A percentile compares a stretch with the other conserved stretches of the same genome.
Conservation (phyloP, 2,113 vertebrate genomes). For the Pholis gunnellus region DNA sequence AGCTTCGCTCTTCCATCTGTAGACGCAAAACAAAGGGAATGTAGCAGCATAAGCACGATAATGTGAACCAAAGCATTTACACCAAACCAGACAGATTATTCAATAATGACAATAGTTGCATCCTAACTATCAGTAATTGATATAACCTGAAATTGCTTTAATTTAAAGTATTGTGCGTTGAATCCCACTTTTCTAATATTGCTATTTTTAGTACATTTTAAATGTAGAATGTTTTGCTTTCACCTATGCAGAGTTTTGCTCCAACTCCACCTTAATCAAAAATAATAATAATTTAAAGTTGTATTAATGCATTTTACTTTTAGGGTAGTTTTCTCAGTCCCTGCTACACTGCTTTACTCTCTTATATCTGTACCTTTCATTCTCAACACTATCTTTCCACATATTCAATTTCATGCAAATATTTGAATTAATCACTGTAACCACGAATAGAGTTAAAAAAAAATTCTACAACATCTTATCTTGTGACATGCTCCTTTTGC, state of each 20-base stretch:
- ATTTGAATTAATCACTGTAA: conserved; percentile 54
- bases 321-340: neutral
- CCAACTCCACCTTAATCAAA: conserved; percentile 1
- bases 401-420: conserved; percentile 59
- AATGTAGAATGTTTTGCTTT: conserved; percentile 7
- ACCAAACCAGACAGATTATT: neutral
- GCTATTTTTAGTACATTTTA: conserved; percentile 4
- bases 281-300: conserved; percentile 47
- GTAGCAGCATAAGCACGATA: too few species aligned
- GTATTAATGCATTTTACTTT: conserved; percentile 1
- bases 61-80: neutral
- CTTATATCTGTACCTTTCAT: conserved; percentile 20
- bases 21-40: neutral
- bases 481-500: conserved; percentile 49
- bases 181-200: conserved; percentile 17
- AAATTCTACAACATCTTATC: conserved; percentile 58
- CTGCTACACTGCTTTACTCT: neutral
- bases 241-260: neutral
- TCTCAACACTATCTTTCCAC: conserved; percentile 43
- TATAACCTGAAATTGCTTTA: neutral
- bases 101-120: neutral
- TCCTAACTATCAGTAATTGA: neutral
- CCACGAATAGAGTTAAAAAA: conserved; percentile 8
- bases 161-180: neutral
- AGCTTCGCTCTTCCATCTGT: neutral